Evolutionary conservation across 2,113 vertebrate species (phyloP), one percentile per base, ranked within the genome.

Genomic region (Pitta sordida): DNA sequence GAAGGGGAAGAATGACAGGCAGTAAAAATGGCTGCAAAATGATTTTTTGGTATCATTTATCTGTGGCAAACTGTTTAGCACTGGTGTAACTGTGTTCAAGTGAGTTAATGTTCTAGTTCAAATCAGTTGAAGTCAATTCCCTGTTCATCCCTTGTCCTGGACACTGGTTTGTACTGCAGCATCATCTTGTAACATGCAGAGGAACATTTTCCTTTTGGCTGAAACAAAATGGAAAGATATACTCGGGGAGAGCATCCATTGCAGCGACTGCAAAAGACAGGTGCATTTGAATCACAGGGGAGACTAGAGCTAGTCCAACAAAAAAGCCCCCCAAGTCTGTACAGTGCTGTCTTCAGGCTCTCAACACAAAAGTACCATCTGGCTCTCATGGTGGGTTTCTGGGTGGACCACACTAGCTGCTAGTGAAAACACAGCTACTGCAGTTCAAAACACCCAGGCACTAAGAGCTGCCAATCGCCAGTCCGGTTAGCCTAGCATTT

Each of bases 111-210:
- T 39, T 86, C 83, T 22, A 32, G 9, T 56, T 80, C 29, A 23
- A 15, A 23, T 22, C 7, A 34, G 9, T 1, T 7, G 15, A 83
- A 74, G 37, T 0, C 0, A 55, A 22, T 41, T 3, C 19, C 1
- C 10, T 32, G 6, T 21, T 55, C 7, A 2, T 23, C 13, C 7
- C 15, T 30, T 51, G 11, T 58, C 29, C 20, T 49, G 55, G 13
- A 34, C 1, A 0, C 36, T 81, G 26, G 32, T 71, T 70, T 82
- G 21, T 15, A 5, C n/a, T 29, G 15, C 17, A 70, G 18, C 23
- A 82, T 9, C 56, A 16, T 58, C 29, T 41, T 67, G 36, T 43
- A 78, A 9, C 1, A 5, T 39, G 17, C 8, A 8, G 29, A 62
- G 13, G 8, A 46, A 9, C 12, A 9, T 1, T 64, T 59, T n/a